Evolutionary conservation across 1,140 invertebrate genomes (phyloP).

Genomic region (Drosophila nikananu): DNA sequence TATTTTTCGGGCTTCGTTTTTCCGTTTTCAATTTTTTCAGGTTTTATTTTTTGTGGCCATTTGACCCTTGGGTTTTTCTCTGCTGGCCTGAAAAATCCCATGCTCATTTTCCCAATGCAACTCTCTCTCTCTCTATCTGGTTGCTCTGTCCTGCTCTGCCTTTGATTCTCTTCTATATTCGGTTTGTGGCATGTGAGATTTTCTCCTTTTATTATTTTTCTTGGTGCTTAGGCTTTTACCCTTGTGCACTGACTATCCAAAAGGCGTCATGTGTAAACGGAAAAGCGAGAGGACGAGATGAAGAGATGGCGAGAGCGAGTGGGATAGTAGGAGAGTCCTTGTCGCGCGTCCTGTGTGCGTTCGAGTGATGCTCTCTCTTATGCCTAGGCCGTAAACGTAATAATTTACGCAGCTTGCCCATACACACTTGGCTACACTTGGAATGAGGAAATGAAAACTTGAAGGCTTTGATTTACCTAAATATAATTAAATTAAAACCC

Average conservation of each 20-base stretch:
- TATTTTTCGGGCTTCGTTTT: constrained; percentile 13
- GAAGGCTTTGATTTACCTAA: no score
- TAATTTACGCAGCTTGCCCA: constrained; percentile 65
- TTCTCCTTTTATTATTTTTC: constrained; percentile 35
- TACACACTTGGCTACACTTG: constrained; percentile 33
- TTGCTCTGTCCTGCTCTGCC: constrained; percentile 11
- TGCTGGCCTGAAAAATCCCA: constrained; percentile 28
- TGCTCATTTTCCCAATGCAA: constrained; percentile 25
- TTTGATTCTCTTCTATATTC: constrained; percentile 12
- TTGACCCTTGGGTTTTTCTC: constrained; percentile 12
- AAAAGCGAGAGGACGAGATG: constrained; percentile 10
- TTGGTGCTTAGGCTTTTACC: constrained; percentile 28
- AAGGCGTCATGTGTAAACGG: constrained; percentile 31
- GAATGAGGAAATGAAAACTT: no score
- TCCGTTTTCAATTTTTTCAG: not conserved
- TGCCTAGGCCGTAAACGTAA: constrained; percentile 55
- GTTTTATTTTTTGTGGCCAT: constrained; percentile 3
- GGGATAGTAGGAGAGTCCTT: constrained; percentile 20
- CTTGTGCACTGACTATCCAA: constrained; percentile 47
- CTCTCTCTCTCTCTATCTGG: constrained; percentile 11
- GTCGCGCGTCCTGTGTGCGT: constrained; percentile 31
- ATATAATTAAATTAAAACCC: no score
- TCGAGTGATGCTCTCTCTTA: constrained; percentile 16
- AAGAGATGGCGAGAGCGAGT: constrained; percentile 11
- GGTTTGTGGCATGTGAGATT: constrained; percentile 53